phyloP scores from a whole-genome alignment of 2,113 vertebrate genomes.

The Chiloscyllium plagiosum region DNA sequence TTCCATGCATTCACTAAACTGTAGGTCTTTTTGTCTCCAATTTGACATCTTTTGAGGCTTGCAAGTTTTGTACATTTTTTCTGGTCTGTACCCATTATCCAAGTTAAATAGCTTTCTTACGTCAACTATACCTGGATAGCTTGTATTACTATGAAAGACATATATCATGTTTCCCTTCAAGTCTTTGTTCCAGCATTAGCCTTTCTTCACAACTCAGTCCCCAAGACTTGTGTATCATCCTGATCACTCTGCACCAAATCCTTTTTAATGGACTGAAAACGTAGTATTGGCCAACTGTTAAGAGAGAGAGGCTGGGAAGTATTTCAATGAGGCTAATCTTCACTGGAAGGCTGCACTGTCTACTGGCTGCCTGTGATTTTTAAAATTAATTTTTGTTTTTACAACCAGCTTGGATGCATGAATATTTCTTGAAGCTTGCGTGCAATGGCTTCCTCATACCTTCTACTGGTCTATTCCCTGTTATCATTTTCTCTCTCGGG shows the following conservation, averaged over 20 bases:
- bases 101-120: not conserved
- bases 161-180: not conserved
- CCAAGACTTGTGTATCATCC: not conserved
- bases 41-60: not conserved
- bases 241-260: not conserved
- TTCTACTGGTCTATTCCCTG: not conserved
- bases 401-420: not conserved
- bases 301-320: not conserved
- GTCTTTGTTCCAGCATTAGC: not conserved
- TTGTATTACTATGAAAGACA: not conserved
- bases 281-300: not conserved
- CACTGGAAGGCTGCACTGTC: not conserved
- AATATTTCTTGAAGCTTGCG: not conserved
- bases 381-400: not conserved
- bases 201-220: slow-evolving; percentile 2
- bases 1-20: not conserved
- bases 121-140: not conserved
- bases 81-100: not conserved
- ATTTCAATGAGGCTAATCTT: not conserved
- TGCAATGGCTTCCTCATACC: not conserved
- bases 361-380: not conserved
- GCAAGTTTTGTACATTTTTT: not conserved
- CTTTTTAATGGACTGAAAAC: not conserved
- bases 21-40: not conserved
- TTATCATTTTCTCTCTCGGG: not conserved